A percentile compares a stretch with the other conserved stretches of the same genome.
phyloP scores from a whole-genome alignment of 1,140 invertebrate species.

The Thereuonema tuberculata region DNA sequence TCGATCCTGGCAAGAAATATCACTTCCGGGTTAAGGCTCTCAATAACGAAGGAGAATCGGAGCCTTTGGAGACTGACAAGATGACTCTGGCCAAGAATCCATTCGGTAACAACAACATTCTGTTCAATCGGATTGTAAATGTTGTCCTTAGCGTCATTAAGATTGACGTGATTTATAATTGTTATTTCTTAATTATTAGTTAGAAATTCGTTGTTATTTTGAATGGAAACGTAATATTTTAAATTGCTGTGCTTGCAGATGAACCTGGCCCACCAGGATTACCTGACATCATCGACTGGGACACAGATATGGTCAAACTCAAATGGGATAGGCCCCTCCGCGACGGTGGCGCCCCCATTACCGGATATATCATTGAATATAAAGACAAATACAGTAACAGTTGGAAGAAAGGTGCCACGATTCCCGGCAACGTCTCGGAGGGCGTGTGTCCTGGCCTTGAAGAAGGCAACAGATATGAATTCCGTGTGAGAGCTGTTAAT shows the following conservation, averaged over 20 bases:
- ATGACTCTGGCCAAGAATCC: slow-evolving; percentile 89
- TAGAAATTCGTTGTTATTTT: no score
- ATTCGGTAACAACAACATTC: slow-evolving; percentile 48
- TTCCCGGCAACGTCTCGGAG: slow-evolving; percentile 58
- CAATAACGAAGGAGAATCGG: slow-evolving; percentile 91
- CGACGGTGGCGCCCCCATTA: slow-evolving; percentile 93
- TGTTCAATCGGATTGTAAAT: background rate
- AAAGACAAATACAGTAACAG: slow-evolving; percentile 52
- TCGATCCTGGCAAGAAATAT: slow-evolving; percentile 84
- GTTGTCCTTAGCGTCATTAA: slow-evolving; percentile 1
- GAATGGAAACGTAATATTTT: slow-evolving; percentile 6
- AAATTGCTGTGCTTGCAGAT: no score
- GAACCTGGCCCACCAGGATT: slow-evolving; percentile 73
- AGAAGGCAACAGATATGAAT: slow-evolving; percentile 90
- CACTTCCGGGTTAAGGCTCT: slow-evolving; percentile 88
- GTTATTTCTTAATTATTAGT: slow-evolving; percentile 10
- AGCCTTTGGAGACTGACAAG: slow-evolving; percentile 74
- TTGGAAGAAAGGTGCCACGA: slow-evolving; percentile 56
- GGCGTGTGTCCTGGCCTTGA: slow-evolving; percentile 75
- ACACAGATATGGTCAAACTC: slow-evolving; percentile 79
- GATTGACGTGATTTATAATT: background rate
- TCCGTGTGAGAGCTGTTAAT: slow-evolving; percentile 85
- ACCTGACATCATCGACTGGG: slow-evolving; percentile 85
- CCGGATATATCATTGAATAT: slow-evolving; percentile 81
- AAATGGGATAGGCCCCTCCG: slow-evolving; percentile 91